Conservation (phyloP, 2,888 invertebrate genomes). For the Drosophila atroscutellata region DNA sequence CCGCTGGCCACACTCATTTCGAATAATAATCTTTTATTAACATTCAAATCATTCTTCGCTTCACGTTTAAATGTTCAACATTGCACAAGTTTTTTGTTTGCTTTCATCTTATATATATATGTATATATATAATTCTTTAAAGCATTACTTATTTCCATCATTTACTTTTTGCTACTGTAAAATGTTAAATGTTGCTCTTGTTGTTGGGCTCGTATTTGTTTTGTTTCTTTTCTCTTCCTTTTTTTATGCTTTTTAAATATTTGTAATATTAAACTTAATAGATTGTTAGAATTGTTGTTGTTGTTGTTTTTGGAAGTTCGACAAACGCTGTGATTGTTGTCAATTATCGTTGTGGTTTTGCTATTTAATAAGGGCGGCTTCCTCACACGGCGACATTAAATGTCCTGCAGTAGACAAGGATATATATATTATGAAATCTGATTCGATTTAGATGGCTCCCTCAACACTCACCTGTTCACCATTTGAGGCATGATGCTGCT, state of each 20-base stretch:
- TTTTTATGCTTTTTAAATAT: conserved; percentile 35
- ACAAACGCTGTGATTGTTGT: conserved; percentile 61
- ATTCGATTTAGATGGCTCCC: too few relatives aligned
- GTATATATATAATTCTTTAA: conserved; percentile 59
- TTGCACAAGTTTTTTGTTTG: conserved; percentile 72
- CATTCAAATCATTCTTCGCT: conserved; percentile 30
- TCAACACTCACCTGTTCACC: conserved; percentile 79
- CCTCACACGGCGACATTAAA: conserved; percentile 80
- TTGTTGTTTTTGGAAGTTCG: conserved; percentile 67
- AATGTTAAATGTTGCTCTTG: conserved; percentile 76
- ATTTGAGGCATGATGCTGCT: conserved; percentile 81
- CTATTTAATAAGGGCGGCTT: conserved; percentile 29
- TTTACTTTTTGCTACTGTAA: conserved; percentile 62
- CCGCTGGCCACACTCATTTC: conserved; percentile 26
- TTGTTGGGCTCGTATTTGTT: conserved; percentile 60
- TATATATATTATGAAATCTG: background rate
- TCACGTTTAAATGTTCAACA: conserved; percentile 68
- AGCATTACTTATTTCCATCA: conserved; percentile 61
- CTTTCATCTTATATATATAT: conserved; percentile 37
- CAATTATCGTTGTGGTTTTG: conserved; percentile 71
- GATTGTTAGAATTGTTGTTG: conserved; percentile 79
- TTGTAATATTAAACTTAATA: conserved; percentile 69
- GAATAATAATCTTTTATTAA: conserved; percentile 38
- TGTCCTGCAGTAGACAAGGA: conserved; percentile 72
- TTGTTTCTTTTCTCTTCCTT: conserved; percentile 32